Base-by-base conservation (phyloP, 2,888 invertebrate genomes). In the Ornithoptera priamus region DNA sequence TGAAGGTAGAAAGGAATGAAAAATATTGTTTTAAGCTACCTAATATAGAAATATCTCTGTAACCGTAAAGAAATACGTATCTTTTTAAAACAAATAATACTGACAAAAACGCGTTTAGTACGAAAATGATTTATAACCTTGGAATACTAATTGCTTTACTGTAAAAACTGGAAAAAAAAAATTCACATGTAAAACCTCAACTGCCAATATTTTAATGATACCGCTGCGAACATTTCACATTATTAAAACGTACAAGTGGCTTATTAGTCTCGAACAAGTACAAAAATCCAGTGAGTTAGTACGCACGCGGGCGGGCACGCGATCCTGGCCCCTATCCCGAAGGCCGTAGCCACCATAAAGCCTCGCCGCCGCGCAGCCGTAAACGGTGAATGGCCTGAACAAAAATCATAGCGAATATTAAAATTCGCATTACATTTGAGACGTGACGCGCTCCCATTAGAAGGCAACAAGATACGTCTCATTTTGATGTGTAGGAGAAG, bases 201-300 rank as follows among this genome's bases (percentile, higher is more conserved):
- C 68, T 71, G 72, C 72, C 75, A 65, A 77, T 76, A 75, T 78
- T 78, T 71, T 80, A 80, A 81, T 78, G 78, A 79, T 78, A 80
- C 75, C 73, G 71, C 73, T 73, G 71, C 72, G 72, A 76, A 80
- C 78, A 80, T 79, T 75, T 75, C 77, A 74, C 77, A 74, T 82
- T 81, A 81, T 82, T 83, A 84, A 79, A 78, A 74, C 74, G 75
- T 82, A 89, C 90, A 89, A 90, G 90, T 85, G 81, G 83, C 90
- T 89, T 90, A 87, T 90, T 90, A 90, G 85, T 79, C 79, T 74
- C 75, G 59, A 80, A 87, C 86, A 81, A 81, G 86, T 66, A 72
- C 69, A 67, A 69, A 70, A 70, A 70, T 70, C 66, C 62, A 66
- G 57, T 57, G 58, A 24, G 62, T 66, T 66, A 56, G 58, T 67